Evolutionary conservation across 1,140 invertebrate genomes (phyloP).

Genomic region (Caerostris extrusa): DNA sequence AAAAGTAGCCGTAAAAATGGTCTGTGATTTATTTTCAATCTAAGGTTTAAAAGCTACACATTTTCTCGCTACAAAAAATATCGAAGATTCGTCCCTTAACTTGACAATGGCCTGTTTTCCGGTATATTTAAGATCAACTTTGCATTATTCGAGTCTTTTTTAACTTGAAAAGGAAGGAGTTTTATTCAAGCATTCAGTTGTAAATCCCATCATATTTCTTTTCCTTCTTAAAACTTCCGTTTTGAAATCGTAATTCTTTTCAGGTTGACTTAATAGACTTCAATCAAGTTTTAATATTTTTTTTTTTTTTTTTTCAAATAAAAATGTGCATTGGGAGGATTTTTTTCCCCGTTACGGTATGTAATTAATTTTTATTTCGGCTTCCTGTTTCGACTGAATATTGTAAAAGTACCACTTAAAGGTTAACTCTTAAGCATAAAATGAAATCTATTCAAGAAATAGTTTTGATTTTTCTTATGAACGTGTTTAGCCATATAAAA

Average conservation of each 20-base stretch:
- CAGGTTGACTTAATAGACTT: constrained; percentile 17
- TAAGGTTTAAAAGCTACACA: background rate
- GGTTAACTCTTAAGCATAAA: too few species aligned
- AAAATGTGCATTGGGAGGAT: background rate
- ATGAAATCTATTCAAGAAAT: too few species aligned
- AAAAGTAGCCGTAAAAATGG: background rate
- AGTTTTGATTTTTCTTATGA: too few species aligned
- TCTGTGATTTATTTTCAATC: constrained; percentile 16
- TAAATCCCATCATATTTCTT: constrained; percentile 28
- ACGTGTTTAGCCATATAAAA: too few species aligned
- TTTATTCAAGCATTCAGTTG: constrained; percentile 6
- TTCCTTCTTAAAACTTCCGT: background rate
- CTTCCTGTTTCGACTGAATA: too few species aligned
- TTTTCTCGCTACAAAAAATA: background rate
- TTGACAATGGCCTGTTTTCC: background rate
- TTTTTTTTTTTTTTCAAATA: background rate
- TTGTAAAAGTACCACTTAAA: too few species aligned
- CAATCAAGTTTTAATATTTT: background rate
- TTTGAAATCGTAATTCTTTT: constrained; percentile 15
- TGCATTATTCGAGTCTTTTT: constrained; percentile 3
- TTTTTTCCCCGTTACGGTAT: background rate
- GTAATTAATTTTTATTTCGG: background rate
- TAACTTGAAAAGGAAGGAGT: background rate
- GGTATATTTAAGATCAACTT: background rate
- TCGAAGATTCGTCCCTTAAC: background rate